Evolutionary conservation across 2,797 vertebrate species (phyloP).

Genomic region (Gobionotothen gibberifrons): DNA sequence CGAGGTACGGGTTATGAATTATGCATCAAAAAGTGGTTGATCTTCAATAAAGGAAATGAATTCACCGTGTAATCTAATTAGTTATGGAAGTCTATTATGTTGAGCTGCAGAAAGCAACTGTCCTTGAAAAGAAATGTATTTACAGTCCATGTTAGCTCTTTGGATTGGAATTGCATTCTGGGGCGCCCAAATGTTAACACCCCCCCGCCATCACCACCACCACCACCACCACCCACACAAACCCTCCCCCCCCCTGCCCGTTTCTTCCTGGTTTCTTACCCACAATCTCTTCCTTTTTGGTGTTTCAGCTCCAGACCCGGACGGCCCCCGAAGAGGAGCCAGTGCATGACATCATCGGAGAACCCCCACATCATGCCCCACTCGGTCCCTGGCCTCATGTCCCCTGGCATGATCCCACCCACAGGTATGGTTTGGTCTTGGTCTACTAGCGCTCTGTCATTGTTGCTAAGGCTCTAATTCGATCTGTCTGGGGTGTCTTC

Average conservation of each 20-base stretch:
- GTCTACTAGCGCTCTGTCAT: constrained; percentile 36
- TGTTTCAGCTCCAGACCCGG: constrained; percentile 96
- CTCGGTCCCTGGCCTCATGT: constrained; percentile 98
- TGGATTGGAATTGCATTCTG: constrained; percentile 94
- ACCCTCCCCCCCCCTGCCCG: constrained; percentile 29
- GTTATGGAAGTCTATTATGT: constrained; percentile 99
- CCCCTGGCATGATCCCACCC: constrained; percentile 98
- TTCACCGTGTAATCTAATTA: constrained; percentile 99
- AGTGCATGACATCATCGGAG: constrained; percentile 97
- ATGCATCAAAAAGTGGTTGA: constrained; percentile 99
- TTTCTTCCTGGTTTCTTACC: constrained; percentile 48
- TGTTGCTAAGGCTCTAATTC: constrained; percentile 66
- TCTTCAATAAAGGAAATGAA: constrained; percentile 99
- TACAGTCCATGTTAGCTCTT: constrained; percentile 99
- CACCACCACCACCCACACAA: constrained; percentile 17
- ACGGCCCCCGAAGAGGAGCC: constrained; percentile 98
- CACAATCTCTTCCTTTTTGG: constrained; percentile 34
- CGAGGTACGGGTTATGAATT: constrained; percentile 99
- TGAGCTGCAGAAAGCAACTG: constrained; percentile 99
- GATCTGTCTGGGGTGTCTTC: constrained; percentile 44
- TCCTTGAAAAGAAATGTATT: constrained; percentile 99
- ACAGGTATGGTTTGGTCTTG: constrained; percentile 88
- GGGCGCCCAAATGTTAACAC: constrained; percentile 91
- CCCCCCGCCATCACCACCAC: constrained; percentile 27
- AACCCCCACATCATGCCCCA: constrained; percentile 99